A percentile compares a stretch with the other conserved stretches of the same genome.
Evolutionary conservation across 37 sponge, comb jelly and placozoan genomes (phyloP).

Genomic region (Axinella damicornis): DNA sequence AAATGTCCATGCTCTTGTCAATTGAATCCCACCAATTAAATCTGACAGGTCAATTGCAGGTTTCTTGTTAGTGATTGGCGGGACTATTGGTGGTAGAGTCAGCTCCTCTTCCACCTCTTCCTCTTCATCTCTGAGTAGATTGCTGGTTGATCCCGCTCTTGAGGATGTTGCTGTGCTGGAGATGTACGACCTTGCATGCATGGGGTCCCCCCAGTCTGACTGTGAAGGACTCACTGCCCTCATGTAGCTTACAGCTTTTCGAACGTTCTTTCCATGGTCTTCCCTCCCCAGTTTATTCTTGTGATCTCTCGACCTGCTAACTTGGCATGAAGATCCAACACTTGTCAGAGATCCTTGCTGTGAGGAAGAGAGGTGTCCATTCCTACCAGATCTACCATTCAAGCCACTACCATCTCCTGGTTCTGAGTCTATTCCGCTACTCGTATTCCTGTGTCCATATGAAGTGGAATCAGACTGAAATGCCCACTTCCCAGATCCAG

Average conservation of each 20-base stretch:
- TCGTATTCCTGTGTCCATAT: not conserved
- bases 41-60: conserved; percentile 9
- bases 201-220: conserved; percentile 81
- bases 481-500: no score
- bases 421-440: not conserved
- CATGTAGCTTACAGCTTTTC: conserved; percentile 54
- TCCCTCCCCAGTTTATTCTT: not conserved
- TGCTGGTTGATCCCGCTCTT: conserved; percentile 27
- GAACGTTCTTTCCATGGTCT: conserved; percentile 37
- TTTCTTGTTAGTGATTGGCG: conserved; percentile 6
- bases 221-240: conserved; percentile 62
- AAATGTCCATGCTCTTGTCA: conserved; percentile 80
- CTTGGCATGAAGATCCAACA: conserved; percentile 6
- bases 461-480: not conserved
- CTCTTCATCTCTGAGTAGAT: not conserved
- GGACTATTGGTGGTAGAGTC: conserved; percentile 27
- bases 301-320: not conserved
- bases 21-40: conserved; percentile 28
- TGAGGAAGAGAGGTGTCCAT: no score
- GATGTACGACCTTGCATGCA: conserved; percentile 54
- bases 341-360: conserved; percentile 12
- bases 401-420: no score
- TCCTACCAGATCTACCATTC: no score
- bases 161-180: conserved; percentile 62
- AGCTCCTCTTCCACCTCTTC: not conserved